Evolutionary conservation across 2,888 invertebrate genomes (phyloP), one percentile per base, ranked within the genome.

Genomic region (Leptopilina myrica): DNA sequence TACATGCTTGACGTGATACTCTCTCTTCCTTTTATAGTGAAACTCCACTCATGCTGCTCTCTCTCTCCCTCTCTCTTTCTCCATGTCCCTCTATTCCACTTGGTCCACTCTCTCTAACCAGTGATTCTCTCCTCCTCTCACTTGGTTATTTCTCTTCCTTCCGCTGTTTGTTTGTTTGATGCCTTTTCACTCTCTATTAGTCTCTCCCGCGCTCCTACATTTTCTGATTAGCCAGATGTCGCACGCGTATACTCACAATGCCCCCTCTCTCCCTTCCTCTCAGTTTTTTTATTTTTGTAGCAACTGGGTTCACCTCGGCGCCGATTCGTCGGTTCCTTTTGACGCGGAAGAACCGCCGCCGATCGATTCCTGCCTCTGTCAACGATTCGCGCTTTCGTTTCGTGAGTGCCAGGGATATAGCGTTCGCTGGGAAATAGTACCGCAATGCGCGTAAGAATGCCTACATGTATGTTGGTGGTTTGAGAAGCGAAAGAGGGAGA

Each of bases 181-280:
- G 89, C 91, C 91, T 91, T 91, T 91, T 91, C 91, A 91, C 91
- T 91, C 91, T 90, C 91, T 91, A 91, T 91, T 91, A 91, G 91
- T 90, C 90, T 89, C 88, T 89, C 88, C 88, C 86, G 86, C 87
- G 84, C 88, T 89, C 87, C 90, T 89, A 91, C 90, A 91, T 91
- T 91, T 91, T 91, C 89, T 89, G 85, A 83, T 83, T 83, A 83
- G 81, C 80, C 82, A 82, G 82, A 82, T 82, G 83, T 83, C 82
- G 83, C 83, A 80, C 81, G 82, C 82, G 79, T 82, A 83, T 83
- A 83, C 79, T 64, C 64, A 73, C 56, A 73, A 33, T 73, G 43
- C 43, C 64, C 12, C 15, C 79, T 80, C 78, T 76, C 82, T 78
- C 79, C 77, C 49, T 49, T 11, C 11, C 49, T 49, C 49, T 49